Evolutionary conservation across 2,113 vertebrate genomes (phyloP).

Genomic region (Alligator sinensis): DNA sequence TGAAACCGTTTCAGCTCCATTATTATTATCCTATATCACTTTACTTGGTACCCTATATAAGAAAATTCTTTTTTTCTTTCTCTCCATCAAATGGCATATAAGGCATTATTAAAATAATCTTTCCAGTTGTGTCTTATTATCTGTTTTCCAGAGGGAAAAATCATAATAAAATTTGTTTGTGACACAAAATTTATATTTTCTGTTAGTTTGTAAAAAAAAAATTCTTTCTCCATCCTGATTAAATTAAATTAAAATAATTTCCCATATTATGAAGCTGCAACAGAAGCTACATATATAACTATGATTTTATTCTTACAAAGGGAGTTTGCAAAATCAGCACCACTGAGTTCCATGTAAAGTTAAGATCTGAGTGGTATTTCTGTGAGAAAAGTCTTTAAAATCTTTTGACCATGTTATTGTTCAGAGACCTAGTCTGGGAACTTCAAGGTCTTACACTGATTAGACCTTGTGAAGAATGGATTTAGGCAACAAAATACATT

Average conservation of each 20-base stretch:
- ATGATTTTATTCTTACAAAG: not conserved
- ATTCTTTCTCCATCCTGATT: not conserved
- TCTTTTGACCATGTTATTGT: not conserved
- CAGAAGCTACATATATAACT: too few relatives aligned
- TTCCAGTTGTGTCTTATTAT: not conserved
- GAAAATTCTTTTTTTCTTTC: not conserved
- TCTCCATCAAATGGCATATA: not conserved
- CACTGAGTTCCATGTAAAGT: too few relatives aligned
- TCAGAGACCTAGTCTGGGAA: not conserved
- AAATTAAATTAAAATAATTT: not conserved
- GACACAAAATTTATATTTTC: not conserved
- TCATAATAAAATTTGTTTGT: not conserved
- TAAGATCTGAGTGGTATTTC: not conserved
- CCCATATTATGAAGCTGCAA: not conserved
- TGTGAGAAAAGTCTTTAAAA: not conserved
- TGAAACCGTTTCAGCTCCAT: not conserved
- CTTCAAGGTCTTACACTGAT: not conserved
- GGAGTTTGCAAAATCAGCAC: not conserved
- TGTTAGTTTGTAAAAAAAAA: not conserved
- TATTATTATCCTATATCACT: not conserved
- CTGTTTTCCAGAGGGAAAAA: not conserved
- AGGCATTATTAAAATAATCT: not conserved
- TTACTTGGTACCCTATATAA: not conserved
- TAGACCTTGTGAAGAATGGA: not conserved
- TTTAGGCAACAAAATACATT: not conserved